A percentile compares a stretch with the other conserved stretches of the same genome.
These are phyloP conservation scores for Cyclura pinguis DNA, from an alignment of 2,797 vertebrate species.

Conservation along the genomic window DNA sequence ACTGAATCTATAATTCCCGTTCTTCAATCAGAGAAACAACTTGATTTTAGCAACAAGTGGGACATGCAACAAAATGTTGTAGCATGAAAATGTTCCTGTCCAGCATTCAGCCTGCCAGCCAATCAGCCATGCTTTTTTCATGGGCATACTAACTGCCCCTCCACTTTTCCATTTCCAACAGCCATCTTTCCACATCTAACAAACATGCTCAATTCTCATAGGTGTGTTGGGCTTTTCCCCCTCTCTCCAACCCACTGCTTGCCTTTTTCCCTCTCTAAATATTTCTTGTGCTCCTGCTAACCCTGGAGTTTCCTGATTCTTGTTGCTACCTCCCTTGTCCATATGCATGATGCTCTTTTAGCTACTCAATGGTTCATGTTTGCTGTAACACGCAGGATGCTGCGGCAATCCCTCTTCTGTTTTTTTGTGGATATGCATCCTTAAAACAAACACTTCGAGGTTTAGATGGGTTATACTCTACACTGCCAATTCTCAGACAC, in stretches of 20 bases:
- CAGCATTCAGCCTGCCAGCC: neutral
- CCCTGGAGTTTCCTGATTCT: neutral
- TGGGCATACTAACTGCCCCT: neutral
- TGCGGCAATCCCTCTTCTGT: neutral
- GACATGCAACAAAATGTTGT: neutral
- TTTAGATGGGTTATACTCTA: neutral
- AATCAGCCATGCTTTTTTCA: neutral
- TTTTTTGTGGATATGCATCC: neutral
- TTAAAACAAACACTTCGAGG: neutral
- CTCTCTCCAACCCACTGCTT: too few relatives aligned
- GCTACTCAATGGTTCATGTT: neutral
- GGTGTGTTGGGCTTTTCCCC: neutral
- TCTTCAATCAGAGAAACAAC: neutral
- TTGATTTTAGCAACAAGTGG: neutral
- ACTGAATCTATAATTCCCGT: neutral
- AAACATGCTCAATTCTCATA: neutral
- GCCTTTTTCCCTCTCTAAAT: neutral
- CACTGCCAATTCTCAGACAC: neutral
- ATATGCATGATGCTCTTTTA: neutral
- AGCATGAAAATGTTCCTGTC: neutral
- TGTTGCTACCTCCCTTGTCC: neutral
- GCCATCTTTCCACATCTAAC: neutral
- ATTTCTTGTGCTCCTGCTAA: neutral
- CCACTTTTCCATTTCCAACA: neutral
- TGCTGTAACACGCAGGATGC: neutral